Percentiles rank a stretch among this genome's conserved stretches.
Conservation (phyloP, 2,888 invertebrate genomes). For the Spodoptera exigua region DNA sequence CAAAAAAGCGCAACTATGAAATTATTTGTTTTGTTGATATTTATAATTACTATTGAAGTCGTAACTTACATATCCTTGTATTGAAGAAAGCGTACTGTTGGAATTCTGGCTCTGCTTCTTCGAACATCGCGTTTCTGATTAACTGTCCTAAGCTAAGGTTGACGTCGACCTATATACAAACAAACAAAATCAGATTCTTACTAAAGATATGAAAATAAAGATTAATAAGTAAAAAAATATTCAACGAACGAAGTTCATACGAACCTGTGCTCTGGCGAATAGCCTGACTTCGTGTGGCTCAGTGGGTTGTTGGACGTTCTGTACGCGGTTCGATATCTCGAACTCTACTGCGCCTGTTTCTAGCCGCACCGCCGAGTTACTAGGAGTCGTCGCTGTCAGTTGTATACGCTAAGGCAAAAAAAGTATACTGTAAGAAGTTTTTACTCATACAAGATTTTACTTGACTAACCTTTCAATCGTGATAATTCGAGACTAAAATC, state of each 20-base stretch:
- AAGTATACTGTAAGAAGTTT: too few species aligned
- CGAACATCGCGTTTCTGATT: constrained; percentile 97
- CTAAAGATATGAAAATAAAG: too few species aligned
- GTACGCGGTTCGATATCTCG: constrained; percentile 97
- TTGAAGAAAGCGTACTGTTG: constrained; percentile 99
- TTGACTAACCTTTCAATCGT: too few species aligned
- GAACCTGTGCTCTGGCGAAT: constrained; percentile 91
- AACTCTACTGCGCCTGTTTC: constrained; percentile 98
- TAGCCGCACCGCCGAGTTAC: constrained; percentile 98
- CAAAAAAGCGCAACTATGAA: background rate
- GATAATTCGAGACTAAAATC: too few species aligned
- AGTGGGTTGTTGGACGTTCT: constrained; percentile 94
- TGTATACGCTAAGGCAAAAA: constrained; percentile 93
- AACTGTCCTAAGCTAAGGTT: constrained; percentile 98
- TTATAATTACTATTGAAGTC: too few species aligned
- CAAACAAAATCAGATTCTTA: background rate
- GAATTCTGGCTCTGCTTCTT: constrained; percentile 99
- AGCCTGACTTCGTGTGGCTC: constrained; percentile 92
- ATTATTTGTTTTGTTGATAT: background rate
- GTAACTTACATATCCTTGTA: constrained; percentile 93
- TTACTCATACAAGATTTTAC: too few species aligned
- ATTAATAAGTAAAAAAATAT: too few species aligned
- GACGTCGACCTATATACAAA: constrained; percentile 93
- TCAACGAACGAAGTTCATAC: too few species aligned
- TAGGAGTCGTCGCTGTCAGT: constrained; percentile 99